Evolutionary conservation across 2,888 invertebrate species (phyloP), one percentile per base, ranked within the genome.

Genomic region (Sesia apiformis): DNA sequence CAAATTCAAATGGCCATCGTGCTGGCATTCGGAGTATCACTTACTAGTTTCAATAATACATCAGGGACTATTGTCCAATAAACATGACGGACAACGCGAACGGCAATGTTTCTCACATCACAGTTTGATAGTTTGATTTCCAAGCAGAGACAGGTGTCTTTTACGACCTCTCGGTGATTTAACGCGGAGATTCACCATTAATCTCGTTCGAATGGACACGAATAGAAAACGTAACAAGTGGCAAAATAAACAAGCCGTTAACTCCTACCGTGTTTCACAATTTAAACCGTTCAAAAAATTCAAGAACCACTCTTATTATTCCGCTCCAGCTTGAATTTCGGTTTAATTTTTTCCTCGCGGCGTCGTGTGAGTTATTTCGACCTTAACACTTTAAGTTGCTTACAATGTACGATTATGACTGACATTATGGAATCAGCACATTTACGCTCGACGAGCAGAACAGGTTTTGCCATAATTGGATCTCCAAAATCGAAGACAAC

Each of bases 121-220:
- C 76, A 78, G 70, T 81, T 78, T 70, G 75, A 77, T 80, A 77
- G 39, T 52, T 40, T 52, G 52, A 52, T 75, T 75, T 38, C 23
- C 38, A 50, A 75, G 72, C 67, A 74, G 71, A 76, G 83, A 82
- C 88, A 89, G 87, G 86, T 89, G 88, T 81, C 84, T 85, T 88
- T 88, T 84, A 89, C 81, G 83, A 77, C 71, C 74, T 66, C 72
- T 67, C 72, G 64, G 77, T 83, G 86, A 86, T 89, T 88, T 88
- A 87, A 73, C 73, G 70, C 74, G 65, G 69, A 76, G 80, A 85
- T 84, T 81, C 70, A 74, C 81, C 81, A 82, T 89, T 87, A 88
- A 87, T 87, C 87, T 78, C 72, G 72, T 82, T 86, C 73, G 74
- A 69, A 79, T 72, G 74, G 79, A 80, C 81, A 72, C 69, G 74